Conservation (phyloP, 1,140 invertebrate genomes). For the Cardiocondyla obscurior region DNA sequence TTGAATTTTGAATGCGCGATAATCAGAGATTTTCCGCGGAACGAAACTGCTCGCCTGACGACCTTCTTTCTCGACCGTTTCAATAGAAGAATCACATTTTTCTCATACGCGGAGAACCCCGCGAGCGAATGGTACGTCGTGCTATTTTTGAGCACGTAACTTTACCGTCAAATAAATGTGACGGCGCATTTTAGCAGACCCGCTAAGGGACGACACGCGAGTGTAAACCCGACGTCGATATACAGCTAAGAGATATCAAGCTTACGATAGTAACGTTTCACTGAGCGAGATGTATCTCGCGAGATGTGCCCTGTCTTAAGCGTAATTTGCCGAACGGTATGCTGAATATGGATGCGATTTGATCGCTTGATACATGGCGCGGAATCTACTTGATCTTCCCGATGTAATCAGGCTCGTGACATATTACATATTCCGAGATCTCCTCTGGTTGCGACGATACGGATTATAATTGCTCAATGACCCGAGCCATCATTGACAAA, state of each 20-base stretch:
- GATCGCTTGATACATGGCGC: slow-evolving; percentile 28
- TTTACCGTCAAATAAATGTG: not conserved
- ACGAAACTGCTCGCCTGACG: not conserved
- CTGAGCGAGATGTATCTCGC: not conserved
- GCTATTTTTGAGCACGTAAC: not conserved
- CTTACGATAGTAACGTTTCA: slow-evolving; percentile 20
- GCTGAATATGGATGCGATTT: slow-evolving; percentile 31
- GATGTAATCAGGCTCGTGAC: slow-evolving; percentile 44
- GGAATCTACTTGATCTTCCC: slow-evolving; percentile 44
- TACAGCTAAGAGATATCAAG: not conserved
- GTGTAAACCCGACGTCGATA: not conserved
- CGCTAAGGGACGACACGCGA: not conserved
- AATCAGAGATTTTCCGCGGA: not conserved
- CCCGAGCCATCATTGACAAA: not conserved
- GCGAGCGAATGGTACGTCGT: not conserved
- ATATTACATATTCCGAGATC: slow-evolving; percentile 46
- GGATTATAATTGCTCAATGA: not conserved
- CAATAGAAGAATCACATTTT: not conserved
- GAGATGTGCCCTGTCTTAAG: slow-evolving; percentile 23
- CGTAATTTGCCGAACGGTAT: slow-evolving; percentile 31
- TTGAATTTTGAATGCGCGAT: not conserved
- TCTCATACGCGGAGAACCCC: not conserved
- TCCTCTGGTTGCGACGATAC: not conserved
- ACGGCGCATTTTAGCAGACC: not conserved
- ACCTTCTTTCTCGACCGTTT: not conserved